Evolutionary conservation across 2,113 vertebrate species (phyloP).

Genomic region (Desmodus rotundus): DNA sequence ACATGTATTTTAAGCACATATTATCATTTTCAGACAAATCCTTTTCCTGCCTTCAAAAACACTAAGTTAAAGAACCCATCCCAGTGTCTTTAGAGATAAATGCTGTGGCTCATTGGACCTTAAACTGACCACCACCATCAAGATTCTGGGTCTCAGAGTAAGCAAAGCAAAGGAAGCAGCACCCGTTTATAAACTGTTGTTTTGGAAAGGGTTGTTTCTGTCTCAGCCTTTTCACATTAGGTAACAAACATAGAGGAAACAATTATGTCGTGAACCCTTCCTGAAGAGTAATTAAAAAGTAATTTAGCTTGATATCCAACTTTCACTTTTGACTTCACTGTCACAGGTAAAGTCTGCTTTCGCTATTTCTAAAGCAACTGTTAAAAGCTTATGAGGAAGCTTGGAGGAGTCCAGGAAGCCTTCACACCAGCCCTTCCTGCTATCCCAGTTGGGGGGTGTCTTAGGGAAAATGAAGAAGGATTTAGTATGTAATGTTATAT

Average conservation of each 20-base stretch:
- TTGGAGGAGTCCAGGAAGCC: not conserved
- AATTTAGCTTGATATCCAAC: not conserved
- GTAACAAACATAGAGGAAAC: not conserved
- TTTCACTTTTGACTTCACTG: not conserved
- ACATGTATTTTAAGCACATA: not conserved
- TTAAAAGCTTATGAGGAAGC: not conserved
- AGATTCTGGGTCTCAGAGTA: not conserved
- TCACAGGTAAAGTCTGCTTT: not conserved
- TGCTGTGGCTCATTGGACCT: not conserved
- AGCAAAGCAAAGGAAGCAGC: not conserved
- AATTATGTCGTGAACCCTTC: not conserved
- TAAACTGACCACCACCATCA: not conserved
- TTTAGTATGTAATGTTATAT: not conserved
- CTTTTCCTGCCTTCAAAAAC: slow-evolving; percentile 15
- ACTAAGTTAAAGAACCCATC: not conserved
- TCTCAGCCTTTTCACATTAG: not conserved
- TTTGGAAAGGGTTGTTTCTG: not conserved
- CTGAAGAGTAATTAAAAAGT: slow-evolving; percentile 5
- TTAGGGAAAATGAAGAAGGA: not conserved
- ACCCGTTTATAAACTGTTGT: not conserved
- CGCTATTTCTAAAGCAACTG: not conserved
- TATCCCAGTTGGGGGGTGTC: not conserved
- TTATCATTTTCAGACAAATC: not conserved
- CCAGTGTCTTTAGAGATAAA: not conserved
- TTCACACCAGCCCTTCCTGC: not conserved